phyloP scores from a whole-genome alignment of 2,888 invertebrate species.

The Lysandra bellargus region DNA sequence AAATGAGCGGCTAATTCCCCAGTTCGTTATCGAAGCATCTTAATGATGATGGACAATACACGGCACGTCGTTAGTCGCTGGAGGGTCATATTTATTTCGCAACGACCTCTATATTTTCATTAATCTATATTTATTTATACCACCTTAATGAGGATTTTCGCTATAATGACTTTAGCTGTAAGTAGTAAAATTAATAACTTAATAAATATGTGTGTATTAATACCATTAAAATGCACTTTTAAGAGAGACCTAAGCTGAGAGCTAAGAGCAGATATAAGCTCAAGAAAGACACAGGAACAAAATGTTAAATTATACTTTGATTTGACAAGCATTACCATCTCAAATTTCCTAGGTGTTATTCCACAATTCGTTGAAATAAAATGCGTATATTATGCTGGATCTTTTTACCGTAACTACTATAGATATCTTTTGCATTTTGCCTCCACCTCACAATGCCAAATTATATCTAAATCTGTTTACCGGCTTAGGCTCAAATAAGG shows the following conservation, averaged over 20 bases:
- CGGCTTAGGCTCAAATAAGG: neutral
- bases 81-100: slow-evolving; percentile 24
- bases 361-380: no score
- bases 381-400: neutral
- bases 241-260: no score
- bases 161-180: neutral
- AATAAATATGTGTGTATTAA: no score
- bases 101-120: slow-evolving; percentile 19
- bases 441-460: neutral
- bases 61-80: neutral
- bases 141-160: neutral
- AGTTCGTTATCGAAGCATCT: neutral
- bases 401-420: neutral
- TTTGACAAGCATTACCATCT: no score
- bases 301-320: neutral
- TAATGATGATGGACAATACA: slow-evolving; percentile 31
- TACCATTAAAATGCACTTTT: no score
- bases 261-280: no score
- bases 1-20: slow-evolving; percentile 22
- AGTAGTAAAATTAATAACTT: no score
- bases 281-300: neutral
- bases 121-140: slow-evolving; percentile 4
- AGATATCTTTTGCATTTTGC: neutral
- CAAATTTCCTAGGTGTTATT: neutral
- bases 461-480: neutral